Conservation (phyloP, 2,888 invertebrate species). For the Archips crataeganus region DNA sequence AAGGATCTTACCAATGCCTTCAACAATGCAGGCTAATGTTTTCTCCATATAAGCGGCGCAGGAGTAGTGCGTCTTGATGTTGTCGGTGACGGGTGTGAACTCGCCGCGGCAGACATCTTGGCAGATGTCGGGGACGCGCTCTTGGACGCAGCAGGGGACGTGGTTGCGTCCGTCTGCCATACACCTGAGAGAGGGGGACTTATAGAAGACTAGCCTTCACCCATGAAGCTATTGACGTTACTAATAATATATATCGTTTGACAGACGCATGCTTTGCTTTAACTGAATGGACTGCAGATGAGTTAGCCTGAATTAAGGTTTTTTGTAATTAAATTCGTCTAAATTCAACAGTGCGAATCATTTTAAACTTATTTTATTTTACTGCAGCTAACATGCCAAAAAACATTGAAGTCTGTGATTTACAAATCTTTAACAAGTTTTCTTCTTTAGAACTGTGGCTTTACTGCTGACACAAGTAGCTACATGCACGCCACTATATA, state of each 20-base stretch:
- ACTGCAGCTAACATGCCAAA: no score
- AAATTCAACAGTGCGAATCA: background rate
- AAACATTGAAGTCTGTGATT: no score
- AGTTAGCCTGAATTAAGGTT: no score
- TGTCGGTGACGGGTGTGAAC: constrained; percentile 93
- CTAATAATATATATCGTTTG: no score
- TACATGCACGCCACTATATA: background rate
- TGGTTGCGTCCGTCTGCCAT: constrained; percentile 94
- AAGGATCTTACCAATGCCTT: constrained; percentile 87
- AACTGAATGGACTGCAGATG: background rate
- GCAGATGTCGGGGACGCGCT: constrained; percentile 93
- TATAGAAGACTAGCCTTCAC: background rate
- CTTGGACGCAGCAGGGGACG: constrained; percentile 93
- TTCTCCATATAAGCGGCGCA: constrained; percentile 93
- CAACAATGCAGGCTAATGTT: constrained; percentile 93
- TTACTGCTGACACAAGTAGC: no score
- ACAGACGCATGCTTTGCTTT: no score
- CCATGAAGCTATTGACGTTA: background rate
- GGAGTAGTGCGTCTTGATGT: constrained; percentile 93
- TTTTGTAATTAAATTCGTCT: background rate
- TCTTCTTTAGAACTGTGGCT: background rate
- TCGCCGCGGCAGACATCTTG: constrained; percentile 94
- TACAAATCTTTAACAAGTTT: no score
- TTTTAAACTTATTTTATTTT: no score
- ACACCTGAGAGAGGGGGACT: constrained; percentile 71